phyloP scores from a whole-genome alignment of 2,797 vertebrate genomes.

The Etheostoma perlongum region DNA sequence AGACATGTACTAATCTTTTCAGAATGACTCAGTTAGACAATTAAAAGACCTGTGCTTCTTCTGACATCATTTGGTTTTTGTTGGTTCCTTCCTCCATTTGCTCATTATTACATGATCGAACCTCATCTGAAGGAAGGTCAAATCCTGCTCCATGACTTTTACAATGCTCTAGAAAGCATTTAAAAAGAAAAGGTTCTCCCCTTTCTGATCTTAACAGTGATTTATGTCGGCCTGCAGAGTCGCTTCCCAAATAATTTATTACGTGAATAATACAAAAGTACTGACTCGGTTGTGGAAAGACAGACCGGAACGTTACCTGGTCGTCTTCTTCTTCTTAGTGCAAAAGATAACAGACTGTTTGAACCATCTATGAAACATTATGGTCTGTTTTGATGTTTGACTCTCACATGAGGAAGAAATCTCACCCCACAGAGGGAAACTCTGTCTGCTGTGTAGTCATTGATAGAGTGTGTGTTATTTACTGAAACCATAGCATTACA shows the following conservation, averaged over 20 bases:
- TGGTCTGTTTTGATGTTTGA: too few relatives aligned
- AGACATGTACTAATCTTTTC: conserved; percentile 45
- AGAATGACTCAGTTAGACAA: conserved; percentile 66
- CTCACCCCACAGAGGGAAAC: conserved; percentile 8
- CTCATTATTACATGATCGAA: not conserved
- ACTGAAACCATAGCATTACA: not conserved
- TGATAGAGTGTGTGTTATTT: not conserved
- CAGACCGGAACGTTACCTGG: not conserved
- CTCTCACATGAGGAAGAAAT: not conserved
- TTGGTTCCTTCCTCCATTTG: not conserved
- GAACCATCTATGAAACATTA: too few relatives aligned
- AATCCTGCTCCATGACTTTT: not conserved
- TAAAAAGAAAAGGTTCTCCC: not conserved
- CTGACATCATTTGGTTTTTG: conserved; percentile 59
- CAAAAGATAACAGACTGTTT: too few relatives aligned
- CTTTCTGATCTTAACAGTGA: not conserved
- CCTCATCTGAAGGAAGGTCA: conserved; percentile 17
- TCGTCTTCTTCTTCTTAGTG: too few relatives aligned
- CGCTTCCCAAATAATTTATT: conserved; percentile 22
- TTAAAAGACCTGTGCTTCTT: conserved; percentile 60
- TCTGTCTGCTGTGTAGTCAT: not conserved
- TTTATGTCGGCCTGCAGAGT: conserved; percentile 29
- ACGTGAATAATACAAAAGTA: not conserved
- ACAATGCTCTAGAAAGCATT: not conserved
- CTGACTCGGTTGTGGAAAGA: not conserved